These are phyloP conservation scores for Oceanodroma leucorhoa DNA, from an alignment of 2,797 vertebrate species.

Conservation along the genomic window DNA sequence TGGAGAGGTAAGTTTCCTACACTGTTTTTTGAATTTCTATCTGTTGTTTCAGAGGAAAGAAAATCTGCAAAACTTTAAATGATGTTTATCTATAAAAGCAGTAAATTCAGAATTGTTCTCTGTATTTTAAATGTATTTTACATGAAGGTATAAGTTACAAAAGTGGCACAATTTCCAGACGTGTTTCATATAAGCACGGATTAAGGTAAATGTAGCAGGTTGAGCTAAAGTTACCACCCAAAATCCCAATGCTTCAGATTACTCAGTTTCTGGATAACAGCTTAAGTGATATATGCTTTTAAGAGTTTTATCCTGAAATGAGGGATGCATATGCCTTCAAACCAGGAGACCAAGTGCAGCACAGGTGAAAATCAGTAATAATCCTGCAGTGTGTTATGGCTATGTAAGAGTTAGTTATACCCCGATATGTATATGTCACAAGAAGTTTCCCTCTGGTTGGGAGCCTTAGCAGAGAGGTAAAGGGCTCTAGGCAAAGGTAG, in stretches of 20 bases:
- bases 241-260: background rate
- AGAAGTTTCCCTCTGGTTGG: background rate
- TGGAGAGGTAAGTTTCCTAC: background rate
- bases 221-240: background rate
- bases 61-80: background rate
- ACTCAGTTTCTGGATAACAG: background rate
- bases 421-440: background rate
- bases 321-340: background rate
- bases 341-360: background rate
- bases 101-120: background rate
- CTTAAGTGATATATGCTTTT: background rate
- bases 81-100: background rate
- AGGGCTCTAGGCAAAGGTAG: background rate
- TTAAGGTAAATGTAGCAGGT: background rate
- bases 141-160: background rate
- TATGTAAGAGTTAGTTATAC: background rate
- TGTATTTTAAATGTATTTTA: background rate
- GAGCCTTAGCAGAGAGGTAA: constrained; percentile 5
- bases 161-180: background rate
- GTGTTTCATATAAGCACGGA: background rate
- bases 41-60: background rate
- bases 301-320: background rate
- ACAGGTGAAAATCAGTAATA: background rate
- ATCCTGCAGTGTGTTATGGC: background rate
- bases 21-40: background rate